Conservation (phyloP, 1,140 invertebrate genomes). For the Cylas formicarius region DNA sequence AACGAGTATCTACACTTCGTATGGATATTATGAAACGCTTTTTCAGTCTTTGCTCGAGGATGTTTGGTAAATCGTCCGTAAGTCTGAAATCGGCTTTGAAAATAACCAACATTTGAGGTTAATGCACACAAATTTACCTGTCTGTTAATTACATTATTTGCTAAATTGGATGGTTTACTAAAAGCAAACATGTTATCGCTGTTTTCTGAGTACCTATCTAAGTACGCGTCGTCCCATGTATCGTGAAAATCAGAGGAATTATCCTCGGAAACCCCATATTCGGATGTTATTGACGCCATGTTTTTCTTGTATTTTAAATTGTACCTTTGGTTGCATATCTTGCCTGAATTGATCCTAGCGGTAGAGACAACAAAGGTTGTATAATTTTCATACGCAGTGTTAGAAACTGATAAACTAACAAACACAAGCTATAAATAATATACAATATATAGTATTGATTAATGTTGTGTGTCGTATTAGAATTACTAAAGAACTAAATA, state of each 20-base stretch:
- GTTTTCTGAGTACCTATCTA: conserved; percentile 3
- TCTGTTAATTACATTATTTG: conserved; percentile 36
- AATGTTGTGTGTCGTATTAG: too few species aligned
- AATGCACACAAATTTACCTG: conserved; percentile 33
- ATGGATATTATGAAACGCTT: conserved; percentile 53
- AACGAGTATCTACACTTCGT: conserved; percentile 50
- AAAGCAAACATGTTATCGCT: not conserved
- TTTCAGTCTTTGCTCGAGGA: conserved; percentile 39
- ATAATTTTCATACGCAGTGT: conserved; percentile 29
- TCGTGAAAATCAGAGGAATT: conserved; percentile 31
- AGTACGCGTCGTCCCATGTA: too few species aligned
- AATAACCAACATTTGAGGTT: conserved; percentile 24
- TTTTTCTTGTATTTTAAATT: conserved; percentile 23
- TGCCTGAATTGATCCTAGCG: conserved; percentile 17
- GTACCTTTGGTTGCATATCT: too few species aligned
- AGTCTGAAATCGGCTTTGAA: conserved; percentile 29
- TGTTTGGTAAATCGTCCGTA: conserved; percentile 36
- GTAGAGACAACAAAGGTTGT: conserved; percentile 1
- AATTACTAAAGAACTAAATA: too few species aligned
- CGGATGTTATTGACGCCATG: conserved; percentile 30
- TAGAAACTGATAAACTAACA: too few species aligned
- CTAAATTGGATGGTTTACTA: conserved; percentile 29
- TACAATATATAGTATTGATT: too few species aligned
- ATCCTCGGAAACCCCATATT: conserved; percentile 28
- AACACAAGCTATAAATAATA: too few species aligned